Percentiles rank a stretch among this genome's conserved stretches.
phyloP scores from a whole-genome alignment of 2,888 invertebrate genomes.

The Elysia crispata region DNA sequence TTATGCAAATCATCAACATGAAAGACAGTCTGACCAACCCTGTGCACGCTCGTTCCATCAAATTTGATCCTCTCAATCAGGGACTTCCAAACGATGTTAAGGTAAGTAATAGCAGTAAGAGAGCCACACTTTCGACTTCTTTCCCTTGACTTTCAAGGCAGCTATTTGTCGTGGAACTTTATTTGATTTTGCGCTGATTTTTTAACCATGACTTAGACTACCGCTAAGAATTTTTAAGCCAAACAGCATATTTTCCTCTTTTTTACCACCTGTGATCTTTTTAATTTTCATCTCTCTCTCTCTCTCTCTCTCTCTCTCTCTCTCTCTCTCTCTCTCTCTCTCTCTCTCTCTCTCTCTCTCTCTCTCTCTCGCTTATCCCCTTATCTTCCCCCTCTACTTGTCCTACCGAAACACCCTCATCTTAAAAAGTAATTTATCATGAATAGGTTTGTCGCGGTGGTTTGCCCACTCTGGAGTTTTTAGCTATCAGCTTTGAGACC shows the following conservation, averaged over 20 bases:
- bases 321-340: conserved; percentile 27
- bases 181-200: too few relatives aligned
- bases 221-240: too few relatives aligned
- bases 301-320: conserved; percentile 23
- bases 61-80: not conserved
- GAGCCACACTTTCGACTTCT: not conserved
- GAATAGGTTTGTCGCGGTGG: conserved; percentile 10
- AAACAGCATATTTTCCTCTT: too few relatives aligned
- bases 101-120: not conserved
- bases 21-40: not conserved
- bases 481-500: conserved; percentile 38
- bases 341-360: conserved; percentile 24
- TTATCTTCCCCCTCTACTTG: not conserved
- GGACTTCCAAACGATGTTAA: conserved; percentile 5
- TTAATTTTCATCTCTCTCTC: not conserved
- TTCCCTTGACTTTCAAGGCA: not conserved
- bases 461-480: conserved; percentile 7
- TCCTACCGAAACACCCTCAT: not conserved
- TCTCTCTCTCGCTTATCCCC: not conserved
- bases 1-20: conserved; percentile 11
- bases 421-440: not conserved
- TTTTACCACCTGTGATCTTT: too few relatives aligned
- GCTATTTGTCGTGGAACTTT: too few relatives aligned
- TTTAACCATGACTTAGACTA: too few relatives aligned
- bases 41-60: not conserved